These are phyloP conservation scores for Athetis lepigone DNA, from an alignment of 2,888 invertebrate species.

Conservation along the genomic window DNA sequence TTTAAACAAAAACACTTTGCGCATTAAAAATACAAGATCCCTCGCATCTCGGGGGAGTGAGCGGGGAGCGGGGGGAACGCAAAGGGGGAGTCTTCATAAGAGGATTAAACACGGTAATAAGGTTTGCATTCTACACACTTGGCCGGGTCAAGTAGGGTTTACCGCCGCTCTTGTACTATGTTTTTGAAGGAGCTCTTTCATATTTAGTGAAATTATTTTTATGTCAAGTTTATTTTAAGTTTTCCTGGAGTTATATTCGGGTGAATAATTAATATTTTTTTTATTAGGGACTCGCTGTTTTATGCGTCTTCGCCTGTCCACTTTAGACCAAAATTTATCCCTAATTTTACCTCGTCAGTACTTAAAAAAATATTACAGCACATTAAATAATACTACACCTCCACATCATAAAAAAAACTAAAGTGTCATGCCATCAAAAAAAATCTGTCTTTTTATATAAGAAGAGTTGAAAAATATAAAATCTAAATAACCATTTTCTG, in stretches of 20 bases:
- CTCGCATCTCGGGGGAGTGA: constrained; percentile 40
- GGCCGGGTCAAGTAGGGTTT: constrained; percentile 83
- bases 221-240: constrained; percentile 4
- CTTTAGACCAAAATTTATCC: too few relatives aligned
- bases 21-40: constrained; percentile 65
- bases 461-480: too few relatives aligned
- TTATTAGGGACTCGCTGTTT: too few relatives aligned
- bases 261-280: constrained; percentile 6
- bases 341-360: too few relatives aligned
- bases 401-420: too few relatives aligned
- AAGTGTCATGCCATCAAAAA: too few relatives aligned
- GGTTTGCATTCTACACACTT: constrained; percentile 82
- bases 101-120: constrained; percentile 86
- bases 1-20: constrained; percentile 64
- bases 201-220: constrained; percentile 22
- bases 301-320: too few relatives aligned
- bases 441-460: too few relatives aligned
- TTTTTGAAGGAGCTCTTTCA: constrained; percentile 39
- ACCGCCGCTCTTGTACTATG: constrained; percentile 55
- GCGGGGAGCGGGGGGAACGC: constrained; percentile 18
- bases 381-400: too few relatives aligned
- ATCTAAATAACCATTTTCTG: too few relatives aligned
- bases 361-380: too few relatives aligned
- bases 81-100: constrained; percentile 75
- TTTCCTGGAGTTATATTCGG: not conserved